These are phyloP conservation scores for Zhengitettix transpicula DNA, from an alignment of 2,888 invertebrate species.

Conservation along the genomic window DNA sequence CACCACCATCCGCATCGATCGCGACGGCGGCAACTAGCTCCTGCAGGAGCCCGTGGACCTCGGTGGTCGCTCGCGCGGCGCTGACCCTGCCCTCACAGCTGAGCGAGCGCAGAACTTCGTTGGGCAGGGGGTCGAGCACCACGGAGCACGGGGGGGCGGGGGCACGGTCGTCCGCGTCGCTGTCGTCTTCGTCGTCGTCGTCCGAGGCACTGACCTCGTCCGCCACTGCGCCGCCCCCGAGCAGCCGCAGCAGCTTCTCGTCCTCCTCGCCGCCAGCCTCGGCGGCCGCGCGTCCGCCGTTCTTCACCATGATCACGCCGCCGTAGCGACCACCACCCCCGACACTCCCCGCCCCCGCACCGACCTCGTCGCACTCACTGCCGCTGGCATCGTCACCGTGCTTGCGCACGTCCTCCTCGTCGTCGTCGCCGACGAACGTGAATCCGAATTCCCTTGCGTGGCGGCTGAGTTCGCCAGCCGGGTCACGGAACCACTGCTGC, in stretches of 20 bases:
- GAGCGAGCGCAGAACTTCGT: slow-evolving; percentile 11
- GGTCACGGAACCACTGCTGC: slow-evolving; percentile 8
- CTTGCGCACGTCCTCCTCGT: slow-evolving; percentile 6
- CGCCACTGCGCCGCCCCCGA: slow-evolving; percentile 6
- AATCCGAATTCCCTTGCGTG: slow-evolving; percentile 13
- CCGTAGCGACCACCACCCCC: slow-evolving; percentile 4
- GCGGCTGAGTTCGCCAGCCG: slow-evolving; percentile 6
- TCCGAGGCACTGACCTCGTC: slow-evolving; percentile 1
- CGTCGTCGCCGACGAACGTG: slow-evolving; percentile 11
- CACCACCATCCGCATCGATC: slow-evolving; percentile 17
- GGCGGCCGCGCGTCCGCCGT: neutral
- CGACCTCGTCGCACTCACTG: neutral
- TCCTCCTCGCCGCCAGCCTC: neutral
- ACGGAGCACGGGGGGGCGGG: slow-evolving; percentile 13
- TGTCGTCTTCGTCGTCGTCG: neutral
- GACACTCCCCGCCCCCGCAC: neutral
- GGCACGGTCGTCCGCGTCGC: slow-evolving; percentile 15
- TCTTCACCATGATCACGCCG: slow-evolving; percentile 9
- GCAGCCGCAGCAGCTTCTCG: slow-evolving; percentile 5
- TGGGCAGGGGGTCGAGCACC: slow-evolving; percentile 13
- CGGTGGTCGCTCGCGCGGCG: slow-evolving; percentile 5
- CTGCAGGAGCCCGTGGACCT: slow-evolving; percentile 13
- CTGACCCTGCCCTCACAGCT: slow-evolving; percentile 4
- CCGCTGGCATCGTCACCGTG: slow-evolving; percentile 5
- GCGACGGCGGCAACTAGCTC: slow-evolving; percentile 18